Conservation (phyloP, 2,888 invertebrate species). For the Spilosoma lubricipeda region DNA sequence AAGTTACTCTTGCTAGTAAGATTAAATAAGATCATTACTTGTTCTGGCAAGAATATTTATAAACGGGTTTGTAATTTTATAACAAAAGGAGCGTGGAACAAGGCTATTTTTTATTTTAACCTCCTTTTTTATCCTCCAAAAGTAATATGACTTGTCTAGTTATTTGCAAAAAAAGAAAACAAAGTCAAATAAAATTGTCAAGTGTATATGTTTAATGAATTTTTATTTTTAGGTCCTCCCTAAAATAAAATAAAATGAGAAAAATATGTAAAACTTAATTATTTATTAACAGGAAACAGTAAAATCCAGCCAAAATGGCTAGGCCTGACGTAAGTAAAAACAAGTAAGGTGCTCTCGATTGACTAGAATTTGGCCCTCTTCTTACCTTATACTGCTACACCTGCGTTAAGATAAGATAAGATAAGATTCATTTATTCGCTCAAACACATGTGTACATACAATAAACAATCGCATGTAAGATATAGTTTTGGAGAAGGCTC, state of each 20-base stretch:
- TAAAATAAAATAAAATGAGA: constrained; percentile 3
- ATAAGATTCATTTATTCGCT: too few relatives aligned
- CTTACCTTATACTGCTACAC: background rate
- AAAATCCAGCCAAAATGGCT: constrained; percentile 7
- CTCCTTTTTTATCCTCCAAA: background rate
- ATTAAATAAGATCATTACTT: background rate
- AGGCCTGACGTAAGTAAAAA: constrained; percentile 7
- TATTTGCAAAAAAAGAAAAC: constrained; percentile 1
- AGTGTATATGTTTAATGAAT: background rate
- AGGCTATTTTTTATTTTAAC: background rate
- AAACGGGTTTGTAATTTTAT: background rate
- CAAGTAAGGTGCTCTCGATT: background rate
- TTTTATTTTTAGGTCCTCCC: constrained; percentile 7
- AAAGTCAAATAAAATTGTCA: constrained; percentile 8
- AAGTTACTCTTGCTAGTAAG: too few relatives aligned
- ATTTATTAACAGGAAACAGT: background rate
- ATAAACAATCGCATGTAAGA: too few relatives aligned
- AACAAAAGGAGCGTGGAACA: background rate
- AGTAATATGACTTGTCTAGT: background rate
- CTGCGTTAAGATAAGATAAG: too few relatives aligned
- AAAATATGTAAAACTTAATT: background rate
- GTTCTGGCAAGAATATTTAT: too few relatives aligned
- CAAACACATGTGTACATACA: too few relatives aligned
- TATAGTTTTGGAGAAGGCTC: too few relatives aligned
- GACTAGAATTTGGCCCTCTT: background rate